phyloP scores from a whole-genome alignment of 2,113 vertebrate species.

The Hydrolagus affinis region DNA sequence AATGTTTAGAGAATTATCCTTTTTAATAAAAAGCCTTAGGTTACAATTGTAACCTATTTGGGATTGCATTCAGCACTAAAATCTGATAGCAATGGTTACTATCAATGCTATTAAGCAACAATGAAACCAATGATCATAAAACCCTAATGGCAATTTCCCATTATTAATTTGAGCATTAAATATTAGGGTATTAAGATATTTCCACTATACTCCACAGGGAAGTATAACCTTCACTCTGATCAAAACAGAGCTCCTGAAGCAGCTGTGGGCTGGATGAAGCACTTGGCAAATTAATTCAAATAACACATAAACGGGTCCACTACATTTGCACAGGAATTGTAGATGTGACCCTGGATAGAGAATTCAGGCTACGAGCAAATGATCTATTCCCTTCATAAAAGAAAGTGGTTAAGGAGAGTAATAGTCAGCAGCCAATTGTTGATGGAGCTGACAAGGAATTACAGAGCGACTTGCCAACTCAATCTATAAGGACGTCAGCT shows the following conservation, averaged over 20 bases:
- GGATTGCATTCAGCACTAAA: background rate
- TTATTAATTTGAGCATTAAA: background rate
- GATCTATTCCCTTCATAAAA: background rate
- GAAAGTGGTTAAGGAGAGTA: background rate
- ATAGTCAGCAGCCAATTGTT: background rate
- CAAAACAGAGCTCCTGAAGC: background rate
- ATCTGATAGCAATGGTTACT: background rate
- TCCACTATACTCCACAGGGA: background rate
- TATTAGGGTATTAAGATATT: background rate
- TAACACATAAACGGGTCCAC: background rate
- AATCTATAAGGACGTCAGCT: background rate
- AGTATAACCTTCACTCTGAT: conserved; percentile 7
- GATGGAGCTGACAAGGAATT: background rate
- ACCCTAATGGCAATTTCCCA: background rate
- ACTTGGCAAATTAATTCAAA: background rate
- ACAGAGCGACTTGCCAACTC: background rate
- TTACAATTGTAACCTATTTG: too few relatives aligned
- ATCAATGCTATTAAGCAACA: too few relatives aligned
- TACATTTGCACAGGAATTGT: background rate
- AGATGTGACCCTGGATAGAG: background rate
- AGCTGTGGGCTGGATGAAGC: background rate
- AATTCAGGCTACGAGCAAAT: background rate
- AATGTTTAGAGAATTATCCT: too few relatives aligned
- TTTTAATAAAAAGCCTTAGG: too few relatives aligned
- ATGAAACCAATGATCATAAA: background rate